Evolutionary conservation across 1,140 invertebrate species (phyloP).

Genomic region (Reticulitermes speratus): DNA sequence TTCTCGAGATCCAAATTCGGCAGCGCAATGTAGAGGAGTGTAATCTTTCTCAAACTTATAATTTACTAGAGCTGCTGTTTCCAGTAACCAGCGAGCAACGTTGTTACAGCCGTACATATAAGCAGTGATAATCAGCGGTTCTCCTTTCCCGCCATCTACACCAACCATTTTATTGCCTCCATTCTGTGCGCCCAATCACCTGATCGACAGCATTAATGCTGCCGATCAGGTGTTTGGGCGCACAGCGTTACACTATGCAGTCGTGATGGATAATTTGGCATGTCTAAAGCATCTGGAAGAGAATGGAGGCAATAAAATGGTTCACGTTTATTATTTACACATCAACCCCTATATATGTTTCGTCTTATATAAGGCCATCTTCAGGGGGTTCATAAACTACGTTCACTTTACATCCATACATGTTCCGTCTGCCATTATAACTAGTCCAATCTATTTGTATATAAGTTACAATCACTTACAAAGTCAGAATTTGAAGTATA

Average conservation of each 20-base stretch:
- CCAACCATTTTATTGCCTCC: background rate
- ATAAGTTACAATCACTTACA: no score
- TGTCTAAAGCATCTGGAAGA: background rate
- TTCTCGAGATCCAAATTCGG: background rate
- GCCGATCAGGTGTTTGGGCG: background rate
- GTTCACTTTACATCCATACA: no score
- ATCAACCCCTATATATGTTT: no score
- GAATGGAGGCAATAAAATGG: background rate
- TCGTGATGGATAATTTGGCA: background rate
- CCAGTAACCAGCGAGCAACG: background rate
- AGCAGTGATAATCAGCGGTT: background rate
- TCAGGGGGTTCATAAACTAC: no score
- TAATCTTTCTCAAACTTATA: background rate
- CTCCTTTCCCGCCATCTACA: background rate
- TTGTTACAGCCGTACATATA: background rate
- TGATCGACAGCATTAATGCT: background rate
- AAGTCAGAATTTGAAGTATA: no score
- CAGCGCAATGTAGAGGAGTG: background rate
- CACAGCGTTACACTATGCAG: background rate
- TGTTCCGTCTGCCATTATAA: no score
- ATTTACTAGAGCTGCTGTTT: background rate
- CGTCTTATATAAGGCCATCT: no score
- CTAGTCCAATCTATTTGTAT: no score
- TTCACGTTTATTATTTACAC: background rate
- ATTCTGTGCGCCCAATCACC: background rate